These are phyloP conservation scores for Poeciliopsis infans DNA, from an alignment of 2,797 vertebrate genomes.

Conservation along the genomic window DNA sequence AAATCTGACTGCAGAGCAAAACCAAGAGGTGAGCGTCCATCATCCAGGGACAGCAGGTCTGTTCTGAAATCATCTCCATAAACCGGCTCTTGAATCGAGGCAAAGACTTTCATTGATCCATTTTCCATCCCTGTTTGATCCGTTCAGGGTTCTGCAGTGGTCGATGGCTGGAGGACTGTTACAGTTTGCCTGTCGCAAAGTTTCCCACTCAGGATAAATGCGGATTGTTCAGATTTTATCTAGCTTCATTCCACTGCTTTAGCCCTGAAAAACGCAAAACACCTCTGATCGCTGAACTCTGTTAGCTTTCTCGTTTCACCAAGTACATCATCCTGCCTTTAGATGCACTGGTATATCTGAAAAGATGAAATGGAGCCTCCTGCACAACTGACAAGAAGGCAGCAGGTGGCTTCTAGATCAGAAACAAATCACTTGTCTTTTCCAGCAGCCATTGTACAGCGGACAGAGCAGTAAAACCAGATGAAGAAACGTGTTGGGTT, in stretches of 20 bases:
- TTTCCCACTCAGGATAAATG: background rate
- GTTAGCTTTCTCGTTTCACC: background rate
- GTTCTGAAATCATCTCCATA: slow-evolving; percentile 37
- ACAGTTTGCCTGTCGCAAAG: background rate
- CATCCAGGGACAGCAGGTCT: slow-evolving; percentile 31
- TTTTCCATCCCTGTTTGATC: background rate
- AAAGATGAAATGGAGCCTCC: no score
- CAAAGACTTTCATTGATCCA: background rate
- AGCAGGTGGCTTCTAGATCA: no score
- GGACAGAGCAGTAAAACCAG: no score
- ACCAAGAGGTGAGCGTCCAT: slow-evolving; percentile 27
- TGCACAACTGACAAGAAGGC: no score
- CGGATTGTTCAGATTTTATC: background rate
- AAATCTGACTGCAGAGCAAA: slow-evolving; percentile 1
- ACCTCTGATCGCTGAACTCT: background rate
- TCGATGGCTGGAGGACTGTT: background rate
- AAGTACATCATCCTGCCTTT: background rate
- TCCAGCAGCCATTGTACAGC: no score
- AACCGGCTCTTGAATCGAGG: slow-evolving; percentile 9
- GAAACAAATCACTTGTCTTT: no score
- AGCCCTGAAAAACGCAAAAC: background rate
- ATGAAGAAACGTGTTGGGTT: no score
- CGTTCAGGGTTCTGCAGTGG: background rate
- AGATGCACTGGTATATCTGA: background rate
- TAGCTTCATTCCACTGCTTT: background rate